These are phyloP conservation scores for Acromyrmex charruanus DNA, from an alignment of 1,140 invertebrate genomes.

Conservation along the genomic window DNA sequence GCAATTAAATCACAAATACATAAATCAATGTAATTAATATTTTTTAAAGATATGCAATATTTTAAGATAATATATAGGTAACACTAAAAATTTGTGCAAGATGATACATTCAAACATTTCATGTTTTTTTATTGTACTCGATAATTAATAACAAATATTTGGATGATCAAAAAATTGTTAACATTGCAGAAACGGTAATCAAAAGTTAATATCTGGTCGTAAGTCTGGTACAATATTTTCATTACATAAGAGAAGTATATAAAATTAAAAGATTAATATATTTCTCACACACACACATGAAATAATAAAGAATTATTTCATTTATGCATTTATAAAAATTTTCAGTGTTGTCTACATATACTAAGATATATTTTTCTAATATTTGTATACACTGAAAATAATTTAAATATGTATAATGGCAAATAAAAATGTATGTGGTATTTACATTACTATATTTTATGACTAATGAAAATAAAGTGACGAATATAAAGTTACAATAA, in stretches of 20 bases:
- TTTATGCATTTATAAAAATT: neutral
- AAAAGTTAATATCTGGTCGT: neutral
- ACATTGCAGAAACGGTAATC: neutral
- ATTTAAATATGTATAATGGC: neutral
- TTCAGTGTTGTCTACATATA: neutral
- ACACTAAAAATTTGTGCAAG: neutral
- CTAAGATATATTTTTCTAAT: neutral
- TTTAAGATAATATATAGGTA: neutral
- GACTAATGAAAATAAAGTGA: constrained; percentile 15
- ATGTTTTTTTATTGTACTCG: neutral
- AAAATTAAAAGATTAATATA: neutral
- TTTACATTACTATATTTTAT: constrained; percentile 29
- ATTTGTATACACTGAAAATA: constrained; percentile 21
- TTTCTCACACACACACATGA: neutral
- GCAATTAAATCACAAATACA: constrained; percentile 43
- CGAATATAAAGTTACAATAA: constrained; percentile 22
- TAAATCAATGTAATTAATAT: constrained; percentile 21
- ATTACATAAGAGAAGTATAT: neutral
- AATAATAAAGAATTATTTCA: neutral
- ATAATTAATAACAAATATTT: neutral
- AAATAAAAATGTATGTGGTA: constrained; percentile 22
- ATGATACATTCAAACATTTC: neutral
- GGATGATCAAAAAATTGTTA: neutral
- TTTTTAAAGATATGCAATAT: constrained; percentile 29
- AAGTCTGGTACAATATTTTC: neutral